Evolutionary conservation across 2,113 vertebrate species (phyloP).

Genomic region (Lutjanus erythropterus): DNA sequence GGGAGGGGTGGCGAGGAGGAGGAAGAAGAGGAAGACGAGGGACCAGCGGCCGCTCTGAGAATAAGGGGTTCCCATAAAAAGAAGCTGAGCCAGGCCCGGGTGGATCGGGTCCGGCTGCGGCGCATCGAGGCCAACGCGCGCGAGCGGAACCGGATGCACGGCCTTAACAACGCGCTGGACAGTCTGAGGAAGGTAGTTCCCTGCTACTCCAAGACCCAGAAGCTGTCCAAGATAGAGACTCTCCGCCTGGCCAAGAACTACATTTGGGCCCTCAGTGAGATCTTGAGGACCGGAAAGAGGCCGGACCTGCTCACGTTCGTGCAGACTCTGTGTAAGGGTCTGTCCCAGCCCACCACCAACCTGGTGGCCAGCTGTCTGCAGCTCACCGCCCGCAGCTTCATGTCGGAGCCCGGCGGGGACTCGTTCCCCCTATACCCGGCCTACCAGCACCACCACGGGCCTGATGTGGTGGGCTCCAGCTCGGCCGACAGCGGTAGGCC

Average conservation of each 20-base stretch:
- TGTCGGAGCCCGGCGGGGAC: slow-evolving; percentile 89
- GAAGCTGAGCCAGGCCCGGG: slow-evolving; percentile 90
- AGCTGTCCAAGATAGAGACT: slow-evolving; percentile 90
- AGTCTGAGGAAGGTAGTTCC: slow-evolving; percentile 94
- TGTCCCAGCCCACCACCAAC: too few relatives aligned
- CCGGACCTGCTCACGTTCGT: slow-evolving; percentile 93
- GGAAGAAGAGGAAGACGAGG: slow-evolving; percentile 83
- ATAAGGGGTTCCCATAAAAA: slow-evolving; percentile 91
- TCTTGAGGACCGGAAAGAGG: slow-evolving; percentile 91
- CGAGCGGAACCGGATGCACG: slow-evolving; percentile 91
- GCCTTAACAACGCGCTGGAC: slow-evolving; percentile 93
- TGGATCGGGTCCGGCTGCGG: slow-evolving; percentile 93
- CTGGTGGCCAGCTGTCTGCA: slow-evolving; percentile 93
- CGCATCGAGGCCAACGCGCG: slow-evolving; percentile 92
- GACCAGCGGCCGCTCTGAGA: slow-evolving; percentile 85
- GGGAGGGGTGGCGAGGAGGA: slow-evolving; percentile 29
- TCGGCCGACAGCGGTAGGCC: slow-evolving; percentile 87
- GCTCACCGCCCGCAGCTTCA: slow-evolving; percentile 91
- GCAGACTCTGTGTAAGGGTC: slow-evolving; percentile 93
- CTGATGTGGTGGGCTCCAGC: slow-evolving; percentile 87
- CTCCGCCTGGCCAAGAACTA: slow-evolving; percentile 25
- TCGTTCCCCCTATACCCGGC: slow-evolving; percentile 87
- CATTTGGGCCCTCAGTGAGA: slow-evolving; percentile 90
- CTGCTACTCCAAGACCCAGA: slow-evolving; percentile 95
- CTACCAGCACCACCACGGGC: slow-evolving; percentile 89